Base-by-base conservation (phyloP, 1,140 invertebrate species). In the Pseudomyrmex sp. region DNA sequence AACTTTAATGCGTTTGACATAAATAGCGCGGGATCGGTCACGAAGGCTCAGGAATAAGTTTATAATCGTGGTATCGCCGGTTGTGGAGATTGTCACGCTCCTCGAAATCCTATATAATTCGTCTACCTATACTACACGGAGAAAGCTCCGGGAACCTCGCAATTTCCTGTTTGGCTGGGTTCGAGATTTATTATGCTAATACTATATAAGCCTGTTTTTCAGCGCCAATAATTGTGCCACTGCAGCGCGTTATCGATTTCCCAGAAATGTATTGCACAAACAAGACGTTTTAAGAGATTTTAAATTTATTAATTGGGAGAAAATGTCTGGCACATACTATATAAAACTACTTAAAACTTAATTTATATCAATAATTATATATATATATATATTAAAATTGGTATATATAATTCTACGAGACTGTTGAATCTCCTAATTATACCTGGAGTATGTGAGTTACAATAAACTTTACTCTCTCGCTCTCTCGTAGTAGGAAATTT, bases 21-120 rank as follows among this genome's bases (percentile, higher is more conserved):
- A 89, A 90, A 90, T 88, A 86, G 85, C 70, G 84, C 72, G 54
- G 62, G 85, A 90, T 89, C 85, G 87, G 88, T 89, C 88, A 90
- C 88, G 86, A 86, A 89, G 73, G 66, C 66, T 74, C 73, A 58
- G 80, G 44, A 83, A 77, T 83, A 76, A 83, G 52, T 76, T 76
- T 76, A 76, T 83, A 83, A 68, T 76, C 73, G 23, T 50, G 66
- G 35, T 66, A 75, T 75, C 70, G 70, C 58, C 10, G n/a, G 50
- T 15, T 44, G 54, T 35, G 75, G 23, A 48, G 56, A 52, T 75
- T 82, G 76, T 85, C 65, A 62, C 66, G 54, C 66, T 69, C 69
- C 20, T 82, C 79, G 70, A 52, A 56, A 54, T 74, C 48, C 59
- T 70, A 54, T 48, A 82, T 58, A 75, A 82, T 82, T 72, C 58